Percentiles rank a stretch among this genome's conserved stretches.
Conservation (phyloP, 2,113 vertebrate species). For the Sigmodon hispidus region DNA sequence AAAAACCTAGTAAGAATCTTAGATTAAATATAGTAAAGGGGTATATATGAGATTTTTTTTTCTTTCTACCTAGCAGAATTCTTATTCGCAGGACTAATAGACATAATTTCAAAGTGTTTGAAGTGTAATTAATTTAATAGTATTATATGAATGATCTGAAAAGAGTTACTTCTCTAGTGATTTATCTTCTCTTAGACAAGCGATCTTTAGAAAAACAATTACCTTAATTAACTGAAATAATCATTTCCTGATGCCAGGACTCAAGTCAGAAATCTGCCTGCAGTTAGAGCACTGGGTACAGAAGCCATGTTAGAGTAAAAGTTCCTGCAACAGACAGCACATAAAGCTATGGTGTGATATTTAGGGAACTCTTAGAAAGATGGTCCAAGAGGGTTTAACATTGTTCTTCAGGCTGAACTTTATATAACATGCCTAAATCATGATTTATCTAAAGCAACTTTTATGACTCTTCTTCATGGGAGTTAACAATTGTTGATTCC, state of each 20-base stretch:
- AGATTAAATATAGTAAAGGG: constrained; percentile 2
- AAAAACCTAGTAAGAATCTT: neutral
- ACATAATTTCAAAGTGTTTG: constrained; percentile 48
- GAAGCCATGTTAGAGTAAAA: neutral
- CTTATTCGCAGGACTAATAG: neutral
- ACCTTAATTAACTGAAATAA: constrained; percentile 64
- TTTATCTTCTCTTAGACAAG: constrained; percentile 23
- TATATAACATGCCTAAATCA: neutral
- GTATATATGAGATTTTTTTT: neutral
- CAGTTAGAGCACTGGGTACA: neutral
- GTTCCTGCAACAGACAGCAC: neutral
- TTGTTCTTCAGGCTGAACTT: neutral
- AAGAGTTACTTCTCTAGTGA: neutral
- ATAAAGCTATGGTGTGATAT: neutral
- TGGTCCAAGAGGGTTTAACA: neutral
- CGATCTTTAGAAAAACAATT: constrained; percentile 54
- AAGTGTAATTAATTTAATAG: constrained; percentile 41
- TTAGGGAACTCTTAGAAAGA: neutral
- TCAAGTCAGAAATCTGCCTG: neutral
- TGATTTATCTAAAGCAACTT: neutral
- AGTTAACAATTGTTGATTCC: neutral
- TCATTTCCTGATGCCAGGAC: neutral
- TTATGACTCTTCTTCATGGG: neutral
- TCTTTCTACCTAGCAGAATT: neutral
- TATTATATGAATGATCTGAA: neutral